Evolutionary conservation across 2,113 vertebrate species (phyloP), one percentile per base, ranked within the genome.

Genomic region (Mesocricetus auratus): DNA sequence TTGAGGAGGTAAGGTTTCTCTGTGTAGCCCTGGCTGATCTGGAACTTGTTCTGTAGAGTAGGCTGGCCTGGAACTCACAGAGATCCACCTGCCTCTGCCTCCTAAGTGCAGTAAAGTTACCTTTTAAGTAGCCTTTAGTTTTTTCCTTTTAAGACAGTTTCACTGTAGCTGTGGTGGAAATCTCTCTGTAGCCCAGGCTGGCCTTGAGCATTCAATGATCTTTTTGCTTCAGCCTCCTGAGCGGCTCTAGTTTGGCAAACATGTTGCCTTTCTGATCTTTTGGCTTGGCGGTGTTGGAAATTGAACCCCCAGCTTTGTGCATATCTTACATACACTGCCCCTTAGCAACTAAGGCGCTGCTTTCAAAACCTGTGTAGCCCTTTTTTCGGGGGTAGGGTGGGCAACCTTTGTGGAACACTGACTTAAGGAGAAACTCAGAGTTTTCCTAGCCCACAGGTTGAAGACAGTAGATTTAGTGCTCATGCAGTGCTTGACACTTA

Each of bases 371-470:
- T 0, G 26, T 87, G 33, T 56, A 53, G 66, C 53, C 47, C 47
- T 47, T 60, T 64, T 62, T 64, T 29, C 26, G 62, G 17, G 2
- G 68, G 2, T 13, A 15, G 6, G 15, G 33, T 13, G 36, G 36
- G 26, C 56, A 79, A 5, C 29, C 45, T 93, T 73, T 86, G 64
- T 79, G 78, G 36, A 73, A 7, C 53, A 42, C 91, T 89, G 77
- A 66, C 36, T 96, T 69, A 90, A 90, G 3, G 56, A 94, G 56
- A 89, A 77, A 82, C 73, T 89, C 22, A 42, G 64, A 53, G 93
- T 50, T 50, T 83, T 3, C 50, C 75, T 4, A 90, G 45, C 45
- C 50, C 31, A 89, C 82, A 79, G 58, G 13, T 69, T 94, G 79
- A 89, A 91, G 60, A 79, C 19, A n/a, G 22, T 93, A 86, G 77